phyloP scores from a whole-genome alignment of 2,888 invertebrate genomes.

The Andrena haemorrhoa region DNA sequence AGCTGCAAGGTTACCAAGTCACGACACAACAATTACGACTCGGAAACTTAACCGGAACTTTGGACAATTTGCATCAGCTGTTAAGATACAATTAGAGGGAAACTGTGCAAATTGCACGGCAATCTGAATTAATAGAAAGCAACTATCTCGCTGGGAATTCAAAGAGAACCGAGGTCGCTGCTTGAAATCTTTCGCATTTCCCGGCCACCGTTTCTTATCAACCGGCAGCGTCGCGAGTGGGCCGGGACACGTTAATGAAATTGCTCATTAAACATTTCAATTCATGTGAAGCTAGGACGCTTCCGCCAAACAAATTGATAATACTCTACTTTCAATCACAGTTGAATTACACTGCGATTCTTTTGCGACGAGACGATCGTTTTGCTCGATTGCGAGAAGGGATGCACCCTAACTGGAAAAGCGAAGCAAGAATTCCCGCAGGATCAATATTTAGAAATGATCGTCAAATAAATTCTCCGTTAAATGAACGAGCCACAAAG shows the following conservation, averaged over 20 bases:
- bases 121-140: slow-evolving; percentile 46
- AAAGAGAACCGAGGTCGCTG: background rate
- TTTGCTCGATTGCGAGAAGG: too few relatives aligned
- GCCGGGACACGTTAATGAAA: background rate
- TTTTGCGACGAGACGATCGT: background rate
- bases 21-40: slow-evolving; percentile 38
- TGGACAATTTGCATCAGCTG: slow-evolving; percentile 52
- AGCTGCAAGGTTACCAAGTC: slow-evolving; percentile 45
- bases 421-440: too few relatives aligned
- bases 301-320: too few relatives aligned
- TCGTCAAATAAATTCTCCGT: too few relatives aligned
- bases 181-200: background rate
- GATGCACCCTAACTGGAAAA: too few relatives aligned
- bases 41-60: slow-evolving; percentile 47
- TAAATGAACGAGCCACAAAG: too few relatives aligned
- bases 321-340: too few relatives aligned
- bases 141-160: slow-evolving; percentile 19
- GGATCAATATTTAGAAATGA: too few relatives aligned
- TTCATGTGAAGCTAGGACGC: background rate
- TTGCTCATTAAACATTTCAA: background rate
- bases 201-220: background rate
- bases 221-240: background rate
- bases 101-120: slow-evolving; percentile 29
- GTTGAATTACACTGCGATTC: too few relatives aligned
- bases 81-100: slow-evolving; percentile 48